Conservation (phyloP, 2,113 vertebrate genomes). For the Lamprotornis superbus region DNA sequence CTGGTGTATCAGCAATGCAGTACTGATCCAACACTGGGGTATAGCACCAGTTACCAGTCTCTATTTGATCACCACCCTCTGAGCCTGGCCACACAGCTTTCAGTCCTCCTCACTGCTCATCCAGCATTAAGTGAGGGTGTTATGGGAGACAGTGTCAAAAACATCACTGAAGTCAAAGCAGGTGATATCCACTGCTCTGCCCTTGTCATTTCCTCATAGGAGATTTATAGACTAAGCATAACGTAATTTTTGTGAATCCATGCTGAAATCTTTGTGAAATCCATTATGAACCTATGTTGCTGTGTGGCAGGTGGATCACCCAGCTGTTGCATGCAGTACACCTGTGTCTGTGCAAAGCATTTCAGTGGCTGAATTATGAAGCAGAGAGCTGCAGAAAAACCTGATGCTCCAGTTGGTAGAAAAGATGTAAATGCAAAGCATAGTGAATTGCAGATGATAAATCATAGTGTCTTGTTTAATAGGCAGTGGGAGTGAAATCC, state of each 20-base stretch:
- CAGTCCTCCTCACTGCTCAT: not conserved
- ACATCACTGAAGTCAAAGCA: not conserved
- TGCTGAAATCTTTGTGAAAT: not conserved
- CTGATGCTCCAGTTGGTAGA: not conserved
- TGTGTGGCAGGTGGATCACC: not conserved
- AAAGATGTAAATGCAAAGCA: not conserved
- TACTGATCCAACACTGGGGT: not conserved
- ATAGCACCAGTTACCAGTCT: not conserved
- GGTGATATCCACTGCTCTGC: not conserved
- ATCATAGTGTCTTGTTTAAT: not conserved
- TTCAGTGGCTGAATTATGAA: not conserved
- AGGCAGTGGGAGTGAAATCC: conserved; percentile 94
- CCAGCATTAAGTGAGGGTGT: not conserved
- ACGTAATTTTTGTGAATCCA: not conserved
- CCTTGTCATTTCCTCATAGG: not conserved
- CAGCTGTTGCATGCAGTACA: not conserved
- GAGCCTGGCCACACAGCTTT: not conserved
- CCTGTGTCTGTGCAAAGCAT: not conserved
- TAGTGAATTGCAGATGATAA: not conserved
- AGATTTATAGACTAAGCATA: not conserved
- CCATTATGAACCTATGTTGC: not conserved
- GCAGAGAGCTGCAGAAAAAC: not conserved
- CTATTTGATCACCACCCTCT: not conserved
- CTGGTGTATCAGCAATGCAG: not conserved
- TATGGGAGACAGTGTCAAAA: not conserved